These are phyloP conservation scores for Phaetusa simplex DNA, from an alignment of 2,113 vertebrate species.

Conservation along the genomic window DNA sequence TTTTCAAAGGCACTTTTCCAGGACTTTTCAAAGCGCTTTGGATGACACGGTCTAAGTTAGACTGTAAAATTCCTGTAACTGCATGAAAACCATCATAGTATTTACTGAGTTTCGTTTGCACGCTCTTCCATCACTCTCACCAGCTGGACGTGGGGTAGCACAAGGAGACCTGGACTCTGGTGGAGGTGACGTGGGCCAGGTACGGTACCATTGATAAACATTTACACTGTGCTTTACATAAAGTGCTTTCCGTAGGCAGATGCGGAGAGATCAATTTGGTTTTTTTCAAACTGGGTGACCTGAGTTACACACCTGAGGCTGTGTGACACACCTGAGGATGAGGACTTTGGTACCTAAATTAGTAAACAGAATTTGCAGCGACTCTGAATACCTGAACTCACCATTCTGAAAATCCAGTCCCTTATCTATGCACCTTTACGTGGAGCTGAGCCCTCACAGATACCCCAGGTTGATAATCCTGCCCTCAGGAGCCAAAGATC, in stretches of 20 bases:
- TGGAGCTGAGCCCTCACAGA: not conserved
- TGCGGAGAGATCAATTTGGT: not conserved
- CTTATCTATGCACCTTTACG: not conserved
- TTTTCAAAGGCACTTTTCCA: not conserved
- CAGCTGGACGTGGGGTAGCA: rapidly evolving
- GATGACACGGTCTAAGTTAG: not conserved
- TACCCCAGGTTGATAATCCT: slow-evolving; percentile 4
- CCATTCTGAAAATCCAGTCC: not conserved
- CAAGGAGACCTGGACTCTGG: not conserved
- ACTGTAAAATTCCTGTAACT: not conserved
- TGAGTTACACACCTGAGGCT: not conserved
- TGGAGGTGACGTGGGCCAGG: rapidly evolving
- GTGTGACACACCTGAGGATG: not conserved
- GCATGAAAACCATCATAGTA: not conserved
- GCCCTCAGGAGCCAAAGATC: slow-evolving; percentile 6
- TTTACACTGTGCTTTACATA: not conserved
- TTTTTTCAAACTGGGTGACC: not conserved
- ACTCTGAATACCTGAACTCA: not conserved
- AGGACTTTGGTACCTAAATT: not conserved
- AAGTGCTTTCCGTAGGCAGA: not conserved
- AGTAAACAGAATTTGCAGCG: not conserved
- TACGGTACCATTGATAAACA: not conserved
- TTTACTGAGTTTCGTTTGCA: not conserved
- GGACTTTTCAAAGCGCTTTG: not conserved
- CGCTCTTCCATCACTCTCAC: not conserved